Percentiles rank a stretch among this genome's conserved stretches.
phyloP scores from a whole-genome alignment of 2,113 vertebrate genomes.

The Apteryx mantelli region DNA sequence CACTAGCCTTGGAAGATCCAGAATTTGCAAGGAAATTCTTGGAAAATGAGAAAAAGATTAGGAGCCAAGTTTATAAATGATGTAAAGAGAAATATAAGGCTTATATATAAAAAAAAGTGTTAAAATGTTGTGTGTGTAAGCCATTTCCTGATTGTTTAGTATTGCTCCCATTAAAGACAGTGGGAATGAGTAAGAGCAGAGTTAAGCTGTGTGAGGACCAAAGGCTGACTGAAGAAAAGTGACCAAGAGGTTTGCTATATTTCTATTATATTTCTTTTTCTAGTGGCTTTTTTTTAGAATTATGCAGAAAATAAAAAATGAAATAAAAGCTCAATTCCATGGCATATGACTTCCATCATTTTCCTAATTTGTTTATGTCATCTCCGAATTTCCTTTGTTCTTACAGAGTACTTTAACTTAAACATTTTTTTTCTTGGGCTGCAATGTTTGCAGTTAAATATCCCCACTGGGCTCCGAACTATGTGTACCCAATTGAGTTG shows the following conservation, averaged over 20 bases:
- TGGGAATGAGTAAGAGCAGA: not conserved
- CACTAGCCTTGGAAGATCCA: not conserved
- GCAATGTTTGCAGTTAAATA: not conserved
- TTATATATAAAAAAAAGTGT: no score
- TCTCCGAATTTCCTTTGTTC: not conserved
- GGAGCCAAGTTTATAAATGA: not conserved
- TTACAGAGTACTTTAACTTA: not conserved
- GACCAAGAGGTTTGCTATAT: not conserved
- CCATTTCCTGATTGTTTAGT: not conserved
- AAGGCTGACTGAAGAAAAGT: not conserved
- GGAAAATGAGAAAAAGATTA: not conserved
- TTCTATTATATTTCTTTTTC: not conserved
- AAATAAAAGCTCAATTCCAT: not conserved
- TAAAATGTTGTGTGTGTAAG: not conserved
- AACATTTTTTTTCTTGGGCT: not conserved
- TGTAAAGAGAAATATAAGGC: not conserved
- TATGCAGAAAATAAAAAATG: no score
- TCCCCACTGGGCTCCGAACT: not conserved
- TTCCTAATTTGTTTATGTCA: not conserved
- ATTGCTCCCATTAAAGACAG: not conserved
- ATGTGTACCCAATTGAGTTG: not conserved
- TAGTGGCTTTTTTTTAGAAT: not conserved
- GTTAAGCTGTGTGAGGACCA: not conserved
- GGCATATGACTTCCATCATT: not conserved
- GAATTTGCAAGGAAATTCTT: not conserved